Evolutionary conservation across 2,113 vertebrate species (phyloP).

Genomic region (Plecotus auritus): DNA sequence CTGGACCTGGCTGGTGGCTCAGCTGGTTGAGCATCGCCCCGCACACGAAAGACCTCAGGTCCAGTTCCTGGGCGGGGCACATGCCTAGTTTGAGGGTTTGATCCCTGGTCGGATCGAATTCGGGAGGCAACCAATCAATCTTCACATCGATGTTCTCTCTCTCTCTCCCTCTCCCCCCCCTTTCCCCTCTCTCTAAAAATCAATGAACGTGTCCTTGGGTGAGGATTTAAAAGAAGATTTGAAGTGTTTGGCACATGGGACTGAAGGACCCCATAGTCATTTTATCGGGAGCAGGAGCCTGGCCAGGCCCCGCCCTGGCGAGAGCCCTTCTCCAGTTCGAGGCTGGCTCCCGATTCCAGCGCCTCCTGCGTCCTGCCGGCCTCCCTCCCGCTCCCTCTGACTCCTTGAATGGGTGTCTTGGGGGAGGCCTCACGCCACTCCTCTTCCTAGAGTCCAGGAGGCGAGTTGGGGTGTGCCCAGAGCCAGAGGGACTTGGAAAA

Average conservation of each 20-base stretch:
- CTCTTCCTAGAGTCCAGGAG: neutral
- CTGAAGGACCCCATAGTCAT: neutral
- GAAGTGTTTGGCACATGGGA: fast-evolving
- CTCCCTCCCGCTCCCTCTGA: neutral
- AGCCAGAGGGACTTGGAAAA: neutral
- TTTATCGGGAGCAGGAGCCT: fast-evolving
- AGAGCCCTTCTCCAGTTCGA: neutral
- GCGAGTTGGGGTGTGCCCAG: fast-evolving
- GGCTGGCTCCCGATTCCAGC: neutral
- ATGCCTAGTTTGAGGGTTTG: too few relatives aligned
- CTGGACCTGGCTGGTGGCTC: neutral
- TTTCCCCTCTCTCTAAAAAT: too few relatives aligned
- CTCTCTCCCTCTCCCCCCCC: too few relatives aligned
- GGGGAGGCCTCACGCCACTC: neutral
- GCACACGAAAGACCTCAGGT: too few relatives aligned
- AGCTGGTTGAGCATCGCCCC: neutral
- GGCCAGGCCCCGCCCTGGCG: neutral
- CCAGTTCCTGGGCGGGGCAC: too few relatives aligned
- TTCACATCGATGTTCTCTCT: too few relatives aligned
- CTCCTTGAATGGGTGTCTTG: neutral
- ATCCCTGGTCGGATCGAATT: too few relatives aligned
- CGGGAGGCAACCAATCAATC: too few relatives aligned
- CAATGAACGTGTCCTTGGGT: too few relatives aligned
- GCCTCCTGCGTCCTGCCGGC: neutral
- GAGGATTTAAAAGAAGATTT: neutral